These are phyloP conservation scores for Leptodactylus fuscus DNA, from an alignment of 2,113 vertebrate genomes.

Conservation along the genomic window DNA sequence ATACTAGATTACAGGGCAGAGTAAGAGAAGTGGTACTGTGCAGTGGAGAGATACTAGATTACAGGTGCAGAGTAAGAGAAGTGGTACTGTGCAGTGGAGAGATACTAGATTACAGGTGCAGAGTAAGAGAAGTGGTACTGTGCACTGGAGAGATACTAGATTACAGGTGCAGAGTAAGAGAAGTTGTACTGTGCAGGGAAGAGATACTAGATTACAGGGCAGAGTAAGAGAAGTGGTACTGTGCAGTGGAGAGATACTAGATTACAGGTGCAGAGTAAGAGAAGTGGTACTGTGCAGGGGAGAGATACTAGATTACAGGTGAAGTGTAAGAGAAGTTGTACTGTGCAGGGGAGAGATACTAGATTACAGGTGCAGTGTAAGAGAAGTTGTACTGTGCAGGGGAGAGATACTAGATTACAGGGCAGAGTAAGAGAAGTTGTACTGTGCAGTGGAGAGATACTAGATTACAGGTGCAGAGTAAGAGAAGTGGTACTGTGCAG, in stretches of 20 bases:
- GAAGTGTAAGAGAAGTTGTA: background rate
- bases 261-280: background rate
- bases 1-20: background rate
- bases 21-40: background rate
- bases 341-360: background rate
- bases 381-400: background rate
- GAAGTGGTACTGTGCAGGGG: background rate
- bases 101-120: background rate
- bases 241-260: no score
- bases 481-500: background rate
- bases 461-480: background rate
- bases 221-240: background rate
- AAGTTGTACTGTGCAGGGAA: background rate
- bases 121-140: background rate
- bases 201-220: background rate
- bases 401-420: background rate
- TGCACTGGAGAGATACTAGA: background rate
- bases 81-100: background rate
- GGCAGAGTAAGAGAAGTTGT: background rate
- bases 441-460: background rate
- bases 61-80: background rate
- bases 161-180: background rate
- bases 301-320: no score
- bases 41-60: no score
- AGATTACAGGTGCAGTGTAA: background rate